Base-by-base conservation (phyloP, 2,797 vertebrate species). In the Mormyrus hasselquistii region DNA sequence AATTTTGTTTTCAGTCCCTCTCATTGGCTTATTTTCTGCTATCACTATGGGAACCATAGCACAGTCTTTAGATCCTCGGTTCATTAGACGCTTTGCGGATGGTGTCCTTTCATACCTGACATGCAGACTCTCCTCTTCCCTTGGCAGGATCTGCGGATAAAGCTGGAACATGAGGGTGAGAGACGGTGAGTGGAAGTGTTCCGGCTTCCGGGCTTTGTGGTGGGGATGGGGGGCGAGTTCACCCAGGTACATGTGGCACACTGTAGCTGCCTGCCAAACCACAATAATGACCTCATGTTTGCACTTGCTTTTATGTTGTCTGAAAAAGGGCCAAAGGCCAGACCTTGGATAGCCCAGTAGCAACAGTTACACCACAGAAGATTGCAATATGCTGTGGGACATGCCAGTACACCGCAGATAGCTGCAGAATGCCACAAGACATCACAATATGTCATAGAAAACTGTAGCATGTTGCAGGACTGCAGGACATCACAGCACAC, bases 121-220 rank as follows among this genome's bases (percentile, higher is more conserved):
- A 41, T 65, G 57, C 38, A 19, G 29, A 34, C 38, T 59, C 41
- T 44, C 19, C 9, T 41, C 55, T 87, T 52, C 19, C 19, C 92
- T 92, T 91, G 93, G 96, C 96, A 97, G 96, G 96, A 98, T 94
- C 94, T 97, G 94, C 96, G 97, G 95, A 97, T 98, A 95, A 98
- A 98, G 95, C 96, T 98, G 95, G 97, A 98, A 94, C 97, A 98
- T 95, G 97, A 98, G 94, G 97, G 96, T 94, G 97, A 98, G 92
- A 98, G 98, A 95, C 96, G 97, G 97, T 98, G 94, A 6, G 96
- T 96, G 92, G 90, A 95, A 93, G 90, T 89, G 85, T 92, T 91
- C 49, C 87, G 91, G 41, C 12, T 53, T 53, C 29, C 22, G 69
- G 69, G 38, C 79, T 49, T 83, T 83, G 14, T 49, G 79, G 44